Evolutionary conservation across 35 echinoderm and acorn worm species (phyloP).

Genomic region (Ptychodera flava): DNA sequence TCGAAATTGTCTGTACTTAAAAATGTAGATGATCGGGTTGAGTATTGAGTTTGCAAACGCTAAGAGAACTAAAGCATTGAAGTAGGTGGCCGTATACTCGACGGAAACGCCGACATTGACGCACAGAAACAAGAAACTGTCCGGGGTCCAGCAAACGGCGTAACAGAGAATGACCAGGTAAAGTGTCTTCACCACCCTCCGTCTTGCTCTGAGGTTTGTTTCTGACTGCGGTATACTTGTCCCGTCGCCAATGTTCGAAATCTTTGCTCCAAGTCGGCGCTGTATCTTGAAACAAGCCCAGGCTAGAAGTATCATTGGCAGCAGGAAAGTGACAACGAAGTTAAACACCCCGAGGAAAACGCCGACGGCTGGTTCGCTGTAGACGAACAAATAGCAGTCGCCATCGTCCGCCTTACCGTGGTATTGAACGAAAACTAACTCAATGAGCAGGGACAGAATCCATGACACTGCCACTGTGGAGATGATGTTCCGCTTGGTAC

Average conservation of each 20-base stretch:
- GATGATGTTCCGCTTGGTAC: background rate
- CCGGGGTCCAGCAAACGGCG: background rate
- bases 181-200: background rate
- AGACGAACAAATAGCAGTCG: background rate
- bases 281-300: background rate
- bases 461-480: background rate
- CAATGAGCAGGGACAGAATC: background rate
- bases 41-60: background rate
- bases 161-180: background rate
- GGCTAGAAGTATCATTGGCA: background rate
- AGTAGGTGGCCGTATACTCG: background rate
- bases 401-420: background rate
- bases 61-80: background rate
- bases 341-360: background rate
- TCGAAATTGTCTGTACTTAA: background rate
- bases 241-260: background rate
- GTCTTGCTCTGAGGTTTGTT: background rate
- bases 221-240: no score
- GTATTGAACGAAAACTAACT: background rate
- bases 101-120: background rate
- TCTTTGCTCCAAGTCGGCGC: background rate
- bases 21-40: background rate
- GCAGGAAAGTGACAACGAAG: background rate
- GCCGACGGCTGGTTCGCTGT: background rate
- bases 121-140: background rate